Conservation (phyloP, 2,797 vertebrate genomes). For the Pelobates cultripes region DNA sequence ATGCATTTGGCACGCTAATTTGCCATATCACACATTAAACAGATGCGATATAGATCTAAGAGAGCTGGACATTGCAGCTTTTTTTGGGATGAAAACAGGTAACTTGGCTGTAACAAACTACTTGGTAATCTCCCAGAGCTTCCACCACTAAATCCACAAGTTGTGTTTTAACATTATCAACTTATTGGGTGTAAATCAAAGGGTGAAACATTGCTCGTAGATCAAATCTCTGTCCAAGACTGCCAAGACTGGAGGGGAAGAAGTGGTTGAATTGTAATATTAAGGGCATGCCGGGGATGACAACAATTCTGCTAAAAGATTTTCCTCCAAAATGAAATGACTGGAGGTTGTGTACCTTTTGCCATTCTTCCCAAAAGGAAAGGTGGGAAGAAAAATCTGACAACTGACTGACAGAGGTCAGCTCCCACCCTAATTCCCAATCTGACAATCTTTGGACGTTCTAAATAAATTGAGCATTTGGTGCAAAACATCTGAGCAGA, state of each 20-base stretch:
- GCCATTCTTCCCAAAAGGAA: no score
- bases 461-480: no score
- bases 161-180: slow-evolving; percentile 2
- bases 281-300: background rate
- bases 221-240: slow-evolving; percentile 6
- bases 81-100: background rate
- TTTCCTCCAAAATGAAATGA: background rate
- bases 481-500: no score
- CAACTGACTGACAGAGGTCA: no score
- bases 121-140: no score
- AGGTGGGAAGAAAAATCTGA: no score
- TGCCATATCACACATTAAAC: background rate
- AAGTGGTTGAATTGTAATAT: background rate
- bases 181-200: slow-evolving; percentile 11
- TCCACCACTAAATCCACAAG: background rate
- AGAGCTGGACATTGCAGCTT: background rate
- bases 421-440: no score
- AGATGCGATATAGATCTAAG: background rate
- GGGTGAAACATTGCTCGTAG: slow-evolving; percentile 10
- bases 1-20: background rate
- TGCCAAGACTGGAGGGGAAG: slow-evolving; percentile 7
- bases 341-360: no score
- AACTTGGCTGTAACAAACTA: background rate
- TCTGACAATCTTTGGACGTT: no score
- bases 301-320: no score